Base-by-base conservation (phyloP, 2,888 invertebrate genomes). In the Celastrina argiolus region DNA sequence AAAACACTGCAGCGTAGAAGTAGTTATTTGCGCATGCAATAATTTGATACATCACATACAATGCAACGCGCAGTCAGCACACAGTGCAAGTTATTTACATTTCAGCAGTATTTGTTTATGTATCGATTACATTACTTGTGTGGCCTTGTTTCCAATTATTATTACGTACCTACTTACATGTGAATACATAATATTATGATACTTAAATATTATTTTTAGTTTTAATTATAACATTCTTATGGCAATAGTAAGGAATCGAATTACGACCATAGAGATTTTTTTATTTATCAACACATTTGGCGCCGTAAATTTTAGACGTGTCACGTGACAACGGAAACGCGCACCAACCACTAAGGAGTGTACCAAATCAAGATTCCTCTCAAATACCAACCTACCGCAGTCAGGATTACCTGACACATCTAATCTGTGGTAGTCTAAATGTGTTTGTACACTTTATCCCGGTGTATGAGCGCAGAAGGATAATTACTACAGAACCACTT, bases 331-430 rank as follows among this genome's bases (percentile, higher is more conserved):
- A 74, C 71, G 84, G 61, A 72, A 72, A 81, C 79, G 69, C 58
- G 42, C 69, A 2, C 56, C 31, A 8, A 76, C 78, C 80, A 75
- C 80, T 74, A 78, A 79, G 82, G 81, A 85, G 81, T 82, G 73
- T 77, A 72, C 74, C 80, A 79, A 79, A 81, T 79, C 73, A 73
- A 76, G 79, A 81, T 81, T 81, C 78, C 78, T 74, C 77, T 75
- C 80, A 79, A 80, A 82, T 80, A 76, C 75, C 77, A 79, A 88
- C 88, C 89, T 88, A 89, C 89, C 87, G 87, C 89, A 87, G 82
- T 76, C 79, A 72, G 80, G 85, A 83, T 85, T 85, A 80, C 74
- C 74, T 75, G 75, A 61, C 81, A 81, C 81, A 80, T 80, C 66
- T 71, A 71, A 71, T 71, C 71, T 64, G 66, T n/a, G 34, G 71